phyloP scores from a whole-genome alignment of 2,888 invertebrate species.

The Drosophila neonasuta region DNA sequence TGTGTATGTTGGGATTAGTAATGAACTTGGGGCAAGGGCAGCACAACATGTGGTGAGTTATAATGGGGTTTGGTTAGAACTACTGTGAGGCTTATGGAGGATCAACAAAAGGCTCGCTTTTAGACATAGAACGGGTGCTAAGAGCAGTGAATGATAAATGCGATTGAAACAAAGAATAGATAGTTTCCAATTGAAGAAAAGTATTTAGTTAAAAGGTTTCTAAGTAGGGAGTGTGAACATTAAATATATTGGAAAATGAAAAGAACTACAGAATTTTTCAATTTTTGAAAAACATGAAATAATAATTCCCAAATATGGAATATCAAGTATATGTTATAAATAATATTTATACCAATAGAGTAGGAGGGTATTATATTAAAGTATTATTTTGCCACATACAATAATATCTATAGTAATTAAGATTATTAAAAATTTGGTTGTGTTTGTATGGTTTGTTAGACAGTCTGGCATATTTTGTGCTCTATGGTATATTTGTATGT shows the following conservation, averaged over 20 bases:
- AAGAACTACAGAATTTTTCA: too few relatives aligned
- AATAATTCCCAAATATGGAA: too few relatives aligned
- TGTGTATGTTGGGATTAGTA: conserved; percentile 2
- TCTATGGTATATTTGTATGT: too few relatives aligned
- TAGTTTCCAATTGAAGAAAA: not conserved
- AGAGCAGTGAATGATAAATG: not conserved
- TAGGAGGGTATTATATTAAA: too few relatives aligned
- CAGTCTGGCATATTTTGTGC: too few relatives aligned
- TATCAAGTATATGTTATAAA: too few relatives aligned
- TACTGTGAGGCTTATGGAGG: conserved; percentile 14
- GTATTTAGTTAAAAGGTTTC: not conserved
- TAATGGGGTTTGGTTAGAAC: conserved; percentile 21
- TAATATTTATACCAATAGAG: too few relatives aligned
- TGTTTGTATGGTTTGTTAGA: too few relatives aligned
- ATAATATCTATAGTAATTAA: too few relatives aligned
- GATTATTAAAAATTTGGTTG: too few relatives aligned
- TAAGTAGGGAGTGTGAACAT: not conserved
- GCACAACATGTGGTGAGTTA: conserved; percentile 52
- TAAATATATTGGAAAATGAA: not conserved
- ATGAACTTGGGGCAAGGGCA: conserved; percentile 11
- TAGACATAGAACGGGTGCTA: not conserved
- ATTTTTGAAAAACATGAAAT: too few relatives aligned
- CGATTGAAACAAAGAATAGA: not conserved
- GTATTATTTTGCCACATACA: too few relatives aligned
- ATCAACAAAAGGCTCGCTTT: conserved; percentile 18